phyloP scores from a whole-genome alignment of 2,797 vertebrate species.

The Cryptoblepharus egeriae region DNA sequence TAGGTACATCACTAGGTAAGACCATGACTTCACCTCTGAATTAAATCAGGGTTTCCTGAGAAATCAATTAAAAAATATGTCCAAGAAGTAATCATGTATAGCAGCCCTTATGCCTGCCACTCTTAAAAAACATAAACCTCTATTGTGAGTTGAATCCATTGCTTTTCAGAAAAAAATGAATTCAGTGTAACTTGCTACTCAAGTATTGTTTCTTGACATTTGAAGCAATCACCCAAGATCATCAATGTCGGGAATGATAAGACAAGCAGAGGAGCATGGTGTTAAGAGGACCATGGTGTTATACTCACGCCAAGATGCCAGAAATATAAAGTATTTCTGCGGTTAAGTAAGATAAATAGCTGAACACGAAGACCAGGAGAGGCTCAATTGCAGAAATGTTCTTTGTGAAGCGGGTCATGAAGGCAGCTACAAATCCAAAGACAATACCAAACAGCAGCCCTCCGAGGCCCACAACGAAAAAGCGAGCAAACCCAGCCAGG shows the following conservation, averaged over 20 bases:
- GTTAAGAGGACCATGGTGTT: rapidly evolving
- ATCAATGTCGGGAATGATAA: background rate
- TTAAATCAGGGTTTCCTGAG: background rate
- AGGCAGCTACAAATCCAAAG: conserved; percentile 90
- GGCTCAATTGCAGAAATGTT: conserved; percentile 92
- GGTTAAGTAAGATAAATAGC: conserved; percentile 92
- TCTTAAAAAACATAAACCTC: background rate
- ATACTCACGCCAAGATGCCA: conserved; percentile 96
- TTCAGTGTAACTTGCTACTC: background rate
- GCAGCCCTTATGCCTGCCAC: background rate
- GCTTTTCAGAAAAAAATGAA: background rate
- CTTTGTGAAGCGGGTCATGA: conserved; percentile 93
- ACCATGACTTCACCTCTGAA: background rate
- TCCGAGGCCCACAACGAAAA: conserved; percentile 90
- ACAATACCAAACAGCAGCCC: conserved; percentile 88
- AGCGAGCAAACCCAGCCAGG: conserved; percentile 87
- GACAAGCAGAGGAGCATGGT: too few species aligned
- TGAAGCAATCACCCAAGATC: background rate
- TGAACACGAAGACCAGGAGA: conserved; percentile 96
- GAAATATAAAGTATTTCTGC: conserved; percentile 93
- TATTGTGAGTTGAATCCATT: background rate
- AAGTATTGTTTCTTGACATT: background rate
- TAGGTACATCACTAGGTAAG: too few species aligned
- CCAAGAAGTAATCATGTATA: too few species aligned
- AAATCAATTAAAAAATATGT: background rate